phyloP scores from a whole-genome alignment of 2,888 invertebrate genomes.

The Mystacides longicornis region DNA sequence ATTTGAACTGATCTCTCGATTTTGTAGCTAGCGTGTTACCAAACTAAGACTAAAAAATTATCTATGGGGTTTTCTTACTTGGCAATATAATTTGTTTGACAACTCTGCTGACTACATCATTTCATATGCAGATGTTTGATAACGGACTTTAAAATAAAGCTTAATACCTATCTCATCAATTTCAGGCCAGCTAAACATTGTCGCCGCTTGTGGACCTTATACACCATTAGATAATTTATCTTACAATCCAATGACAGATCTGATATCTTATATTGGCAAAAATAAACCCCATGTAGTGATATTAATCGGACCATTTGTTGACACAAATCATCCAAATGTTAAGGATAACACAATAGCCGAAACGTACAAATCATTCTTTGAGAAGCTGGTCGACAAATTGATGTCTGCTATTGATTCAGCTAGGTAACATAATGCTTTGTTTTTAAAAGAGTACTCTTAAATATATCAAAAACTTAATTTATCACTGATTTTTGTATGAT shows the following conservation, averaged over 20 bases:
- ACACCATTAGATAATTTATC: conserved; percentile 67
- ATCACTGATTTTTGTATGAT: background rate
- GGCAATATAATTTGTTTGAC: too few relatives aligned
- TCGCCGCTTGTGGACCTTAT: conserved; percentile 79
- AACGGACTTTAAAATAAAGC: too few relatives aligned
- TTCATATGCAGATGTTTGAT: too few relatives aligned
- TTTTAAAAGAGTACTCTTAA: background rate
- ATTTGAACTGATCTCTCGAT: too few relatives aligned
- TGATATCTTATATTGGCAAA: conserved; percentile 58
- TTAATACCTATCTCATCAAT: too few relatives aligned
- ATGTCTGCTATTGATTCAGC: conserved; percentile 50
- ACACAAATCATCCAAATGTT: conserved; percentile 59
- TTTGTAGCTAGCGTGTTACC: too few relatives aligned
- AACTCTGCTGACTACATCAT: too few relatives aligned
- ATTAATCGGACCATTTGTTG: conserved; percentile 80
- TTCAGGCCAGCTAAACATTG: conserved; percentile 54
- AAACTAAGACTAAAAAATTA: too few relatives aligned
- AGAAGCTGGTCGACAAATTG: conserved; percentile 58
- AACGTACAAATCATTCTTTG: conserved; percentile 68
- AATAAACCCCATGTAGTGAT: conserved; percentile 73
- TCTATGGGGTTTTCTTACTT: too few relatives aligned
- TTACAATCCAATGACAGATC: conserved; percentile 75
- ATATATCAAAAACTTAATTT: background rate
- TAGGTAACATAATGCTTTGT: conserved; percentile 40
- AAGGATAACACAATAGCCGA: conserved; percentile 54